phyloP scores from a whole-genome alignment of 1,140 invertebrate genomes.

The Drosophila novamexicana region DNA sequence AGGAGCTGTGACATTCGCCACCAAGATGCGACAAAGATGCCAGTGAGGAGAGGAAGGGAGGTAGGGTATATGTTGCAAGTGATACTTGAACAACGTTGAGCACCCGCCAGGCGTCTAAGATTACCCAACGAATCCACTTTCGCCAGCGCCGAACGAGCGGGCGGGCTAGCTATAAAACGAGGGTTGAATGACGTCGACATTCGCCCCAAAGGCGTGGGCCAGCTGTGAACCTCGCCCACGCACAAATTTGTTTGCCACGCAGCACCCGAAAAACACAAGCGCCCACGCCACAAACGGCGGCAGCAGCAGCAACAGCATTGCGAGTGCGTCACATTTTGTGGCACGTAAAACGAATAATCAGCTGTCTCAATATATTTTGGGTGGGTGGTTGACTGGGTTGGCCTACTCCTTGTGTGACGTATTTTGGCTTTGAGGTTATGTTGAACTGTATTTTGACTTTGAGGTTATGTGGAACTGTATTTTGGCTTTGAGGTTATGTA shows the following conservation, averaged over 20 bases:
- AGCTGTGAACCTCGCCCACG: slow-evolving; percentile 61
- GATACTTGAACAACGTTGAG: slow-evolving; percentile 33
- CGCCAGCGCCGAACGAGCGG: neutral
- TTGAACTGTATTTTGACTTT: neutral
- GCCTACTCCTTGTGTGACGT: slow-evolving; percentile 15
- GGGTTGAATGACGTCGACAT: slow-evolving; percentile 26
- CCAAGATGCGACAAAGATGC: neutral
- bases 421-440: slow-evolving; percentile 10
- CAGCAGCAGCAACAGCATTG: slow-evolving; percentile 9
- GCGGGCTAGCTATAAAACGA: slow-evolving; percentile 2
- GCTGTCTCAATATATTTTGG: slow-evolving; percentile 4
- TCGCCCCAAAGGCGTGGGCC: neutral
- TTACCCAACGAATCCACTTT: slow-evolving; percentile 43
- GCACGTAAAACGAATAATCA: slow-evolving; percentile 7
- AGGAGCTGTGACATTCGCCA: slow-evolving; percentile 19
- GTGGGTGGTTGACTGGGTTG: slow-evolving; percentile 2
- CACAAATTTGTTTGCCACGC: slow-evolving; percentile 47
- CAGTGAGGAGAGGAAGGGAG: neutral
- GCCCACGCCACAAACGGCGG: neutral
- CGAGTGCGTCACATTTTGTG: slow-evolving; percentile 28
- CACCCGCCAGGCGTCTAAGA: slow-evolving; percentile 34
- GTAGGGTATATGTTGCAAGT: slow-evolving; percentile 25
- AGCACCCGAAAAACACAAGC: slow-evolving; percentile 8
- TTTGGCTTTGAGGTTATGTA: no score
- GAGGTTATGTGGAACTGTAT: no score